phyloP scores from a whole-genome alignment of 2,113 vertebrate species.

The Gymnocephalus cernua region DNA sequence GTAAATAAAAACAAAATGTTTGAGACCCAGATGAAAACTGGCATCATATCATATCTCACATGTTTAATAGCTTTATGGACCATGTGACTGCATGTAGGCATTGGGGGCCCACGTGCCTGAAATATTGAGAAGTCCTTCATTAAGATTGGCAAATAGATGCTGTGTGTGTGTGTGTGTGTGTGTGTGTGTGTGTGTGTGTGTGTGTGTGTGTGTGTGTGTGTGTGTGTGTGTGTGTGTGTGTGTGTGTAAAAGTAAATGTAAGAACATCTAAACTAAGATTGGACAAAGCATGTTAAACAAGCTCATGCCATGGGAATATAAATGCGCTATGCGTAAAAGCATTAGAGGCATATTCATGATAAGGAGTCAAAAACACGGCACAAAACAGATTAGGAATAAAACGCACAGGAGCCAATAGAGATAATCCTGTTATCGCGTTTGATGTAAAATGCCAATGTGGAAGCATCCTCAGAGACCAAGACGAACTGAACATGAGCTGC shows the following conservation, averaged over 20 bases:
- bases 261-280: conserved; percentile 14
- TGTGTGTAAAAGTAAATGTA: conserved; percentile 5
- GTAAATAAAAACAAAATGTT: conserved; percentile 30
- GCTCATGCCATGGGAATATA: conserved; percentile 54
- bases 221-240: background rate
- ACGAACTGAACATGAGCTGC: conserved; percentile 77
- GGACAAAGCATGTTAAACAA: conserved; percentile 30
- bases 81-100: conserved; percentile 57
- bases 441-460: conserved; percentile 71
- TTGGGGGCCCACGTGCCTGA: conserved; percentile 51
- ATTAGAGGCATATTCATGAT: conserved; percentile 61
- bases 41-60: conserved; percentile 32
- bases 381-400: conserved; percentile 65
- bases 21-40: conserved; percentile 22
- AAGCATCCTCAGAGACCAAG: conserved; percentile 65
- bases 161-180: conserved; percentile 15
- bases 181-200: conserved; percentile 1
- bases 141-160: conserved; percentile 38
- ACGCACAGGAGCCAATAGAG: conserved; percentile 54
- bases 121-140: conserved; percentile 64
- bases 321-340: conserved; percentile 73
- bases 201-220: conserved; percentile 19
- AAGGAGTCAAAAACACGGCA: conserved; percentile 66
- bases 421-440: conserved; percentile 77
- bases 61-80: conserved; percentile 44